Conservation (phyloP, 2,797 vertebrate genomes). For the Uromys caudimaculatus region DNA sequence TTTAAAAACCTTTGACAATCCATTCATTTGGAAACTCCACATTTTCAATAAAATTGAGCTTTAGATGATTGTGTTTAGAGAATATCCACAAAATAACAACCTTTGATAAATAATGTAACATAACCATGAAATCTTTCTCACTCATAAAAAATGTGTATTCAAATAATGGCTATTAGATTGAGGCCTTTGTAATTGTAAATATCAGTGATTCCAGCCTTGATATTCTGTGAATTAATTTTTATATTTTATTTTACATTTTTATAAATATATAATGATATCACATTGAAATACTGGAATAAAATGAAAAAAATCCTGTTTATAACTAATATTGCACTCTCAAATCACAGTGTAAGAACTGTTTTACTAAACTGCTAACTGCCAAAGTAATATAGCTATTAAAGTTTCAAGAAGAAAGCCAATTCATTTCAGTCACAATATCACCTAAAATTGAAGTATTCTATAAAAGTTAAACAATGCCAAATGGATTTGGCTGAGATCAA, state of each 20-base stretch:
- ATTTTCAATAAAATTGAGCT: conserved; percentile 27
- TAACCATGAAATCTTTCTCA: conserved; percentile 2
- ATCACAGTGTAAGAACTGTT: conserved; percentile 54
- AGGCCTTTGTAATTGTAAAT: conserved; percentile 33
- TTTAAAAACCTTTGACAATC: conserved; percentile 30
- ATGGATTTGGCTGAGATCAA: conserved; percentile 90
- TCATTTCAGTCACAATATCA: conserved; percentile 82
- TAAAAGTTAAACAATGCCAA: conserved; percentile 91
- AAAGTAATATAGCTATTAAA: conserved; percentile 84
- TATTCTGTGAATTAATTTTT: conserved; percentile 52
- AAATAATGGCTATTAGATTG: conserved; percentile 44
- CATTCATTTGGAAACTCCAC: conserved; percentile 22
- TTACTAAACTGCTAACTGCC: conserved; percentile 67
- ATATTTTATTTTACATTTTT: neutral
- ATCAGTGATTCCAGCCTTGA: neutral
- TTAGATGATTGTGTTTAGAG: conserved; percentile 22
- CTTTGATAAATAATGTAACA: conserved; percentile 31
- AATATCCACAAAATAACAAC: neutral
- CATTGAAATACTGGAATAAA: neutral
- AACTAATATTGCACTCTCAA: neutral
- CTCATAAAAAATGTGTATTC: neutral
- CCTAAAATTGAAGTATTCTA: conserved; percentile 88
- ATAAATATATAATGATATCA: neutral
- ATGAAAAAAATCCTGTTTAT: conserved; percentile 22
- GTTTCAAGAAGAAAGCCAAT: conserved; percentile 78